Evolutionary conservation across 2,113 vertebrate species (phyloP), one percentile per base, ranked within the genome.

Genomic region (Sinocyclocheilus rhinocerous): DNA sequence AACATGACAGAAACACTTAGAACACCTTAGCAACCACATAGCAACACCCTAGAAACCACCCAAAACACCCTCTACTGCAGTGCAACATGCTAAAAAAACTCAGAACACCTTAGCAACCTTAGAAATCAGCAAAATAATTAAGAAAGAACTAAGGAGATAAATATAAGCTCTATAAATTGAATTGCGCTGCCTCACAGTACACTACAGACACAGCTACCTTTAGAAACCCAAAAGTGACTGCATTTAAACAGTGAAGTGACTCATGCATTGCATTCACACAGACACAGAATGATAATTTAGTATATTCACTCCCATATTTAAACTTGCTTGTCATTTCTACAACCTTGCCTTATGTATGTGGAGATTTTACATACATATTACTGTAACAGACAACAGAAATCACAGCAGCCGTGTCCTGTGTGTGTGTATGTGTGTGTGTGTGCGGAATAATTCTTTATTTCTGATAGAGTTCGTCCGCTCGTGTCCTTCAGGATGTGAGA

Each of bases 401-500:
- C 42, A 16, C 75, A 75, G 18, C 67, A 20, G 67, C 65, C 3
- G 26, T 42, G 18, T 73, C 36, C 29, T 12, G 36, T 7, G 42
- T 24, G 72, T 75, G 39, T 0, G 6, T n/a, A n/a, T n/a, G n/a
- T n/a, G n/a, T n/a, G 72, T 75, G 72, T 75, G 72, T 75, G 39
- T 0, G 6, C 3, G 0, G 11, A 29, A 29, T 52, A 76, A 52
- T 18, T 52, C 24, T 8, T 52, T 26, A 52, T 16, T 52, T 76
- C 36, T n/a, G 72, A 76, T 76, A 1, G 0, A 2, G 2, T 76
- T 48, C 0, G 22, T 76, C 75, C 42, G 24, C 42, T 76, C 5
- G 45, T 76, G 75, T 76, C 75, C 75, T 76, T 76, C 75, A 52
- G 75, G 42, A 76, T 48, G 73, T 50, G 73, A 9, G 73, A 52